These are phyloP conservation scores for Poecilobothrus nobilitatus DNA, from an alignment of 2,888 invertebrate genomes.

Conservation along the genomic window DNA sequence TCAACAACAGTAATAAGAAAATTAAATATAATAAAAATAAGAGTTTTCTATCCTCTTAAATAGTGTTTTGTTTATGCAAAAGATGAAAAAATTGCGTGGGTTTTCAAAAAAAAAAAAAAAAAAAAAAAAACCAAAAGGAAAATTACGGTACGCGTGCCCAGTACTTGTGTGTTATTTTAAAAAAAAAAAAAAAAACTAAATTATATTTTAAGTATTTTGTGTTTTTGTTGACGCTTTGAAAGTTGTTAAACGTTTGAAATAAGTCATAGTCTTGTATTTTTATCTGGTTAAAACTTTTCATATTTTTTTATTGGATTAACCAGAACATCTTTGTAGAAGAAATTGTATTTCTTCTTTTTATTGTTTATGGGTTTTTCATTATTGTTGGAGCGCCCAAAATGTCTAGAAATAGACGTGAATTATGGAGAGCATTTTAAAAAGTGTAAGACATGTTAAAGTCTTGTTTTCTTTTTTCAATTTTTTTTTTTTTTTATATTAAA, in stretches of 20 bases:
- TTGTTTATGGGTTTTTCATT: neutral
- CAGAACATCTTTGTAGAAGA: neutral
- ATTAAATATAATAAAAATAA: neutral
- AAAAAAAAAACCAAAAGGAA: neutral
- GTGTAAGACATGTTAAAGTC: neutral
- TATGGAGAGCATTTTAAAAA: constrained; percentile 4
- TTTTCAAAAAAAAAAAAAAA: neutral
- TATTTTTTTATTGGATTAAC: neutral
- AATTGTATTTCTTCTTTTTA: neutral
- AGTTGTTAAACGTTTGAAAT: neutral
- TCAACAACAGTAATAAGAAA: neutral
- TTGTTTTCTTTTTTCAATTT: neutral
- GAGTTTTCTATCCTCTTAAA: neutral
- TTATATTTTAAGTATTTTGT: too few relatives aligned
- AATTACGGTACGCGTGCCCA: neutral
- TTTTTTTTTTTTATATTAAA: neutral
- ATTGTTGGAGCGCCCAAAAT: neutral
- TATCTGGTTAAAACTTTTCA: neutral
- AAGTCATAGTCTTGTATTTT: neutral
- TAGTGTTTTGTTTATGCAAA: neutral
- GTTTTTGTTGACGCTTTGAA: too few relatives aligned
- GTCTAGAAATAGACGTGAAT: constrained; percentile 6
- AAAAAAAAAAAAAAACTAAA: neutral
- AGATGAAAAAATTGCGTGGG: neutral
- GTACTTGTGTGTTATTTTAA: neutral